phyloP scores from a whole-genome alignment of 2,797 vertebrate genomes.

The Bufotes viridis region DNA sequence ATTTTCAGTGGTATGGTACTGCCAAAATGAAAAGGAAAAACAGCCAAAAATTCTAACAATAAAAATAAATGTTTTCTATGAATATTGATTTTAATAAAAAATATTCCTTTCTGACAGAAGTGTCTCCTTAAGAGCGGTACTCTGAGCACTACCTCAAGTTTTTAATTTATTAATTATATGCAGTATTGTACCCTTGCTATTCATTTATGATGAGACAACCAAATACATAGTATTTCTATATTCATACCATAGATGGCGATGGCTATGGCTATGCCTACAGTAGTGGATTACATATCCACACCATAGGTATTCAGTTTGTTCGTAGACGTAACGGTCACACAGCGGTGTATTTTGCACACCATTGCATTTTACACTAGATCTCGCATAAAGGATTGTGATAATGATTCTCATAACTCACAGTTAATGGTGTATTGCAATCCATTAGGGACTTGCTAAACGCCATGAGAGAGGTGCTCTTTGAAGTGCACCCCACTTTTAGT shows the following conservation, averaged over 20 bases:
- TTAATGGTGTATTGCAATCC: background rate
- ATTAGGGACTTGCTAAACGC: background rate
- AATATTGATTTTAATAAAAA: too few relatives aligned
- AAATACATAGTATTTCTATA: background rate
- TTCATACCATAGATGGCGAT: background rate
- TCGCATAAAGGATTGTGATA: background rate
- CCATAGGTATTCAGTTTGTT: background rate
- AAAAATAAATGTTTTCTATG: too few relatives aligned
- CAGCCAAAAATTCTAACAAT: too few relatives aligned
- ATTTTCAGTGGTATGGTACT: too few relatives aligned
- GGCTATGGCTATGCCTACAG: background rate
- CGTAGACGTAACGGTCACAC: background rate
- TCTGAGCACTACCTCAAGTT: too few relatives aligned
- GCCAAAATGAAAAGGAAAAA: too few relatives aligned
- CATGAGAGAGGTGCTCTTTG: background rate
- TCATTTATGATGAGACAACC: too few relatives aligned
- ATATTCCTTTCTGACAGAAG: too few relatives aligned
- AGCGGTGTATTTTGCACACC: background rate
- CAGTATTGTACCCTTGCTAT: too few relatives aligned
- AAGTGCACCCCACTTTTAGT: background rate
- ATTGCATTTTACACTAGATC: background rate
- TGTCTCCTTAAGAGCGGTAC: too few relatives aligned
- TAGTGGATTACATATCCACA: background rate
- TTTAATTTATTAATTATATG: background rate
- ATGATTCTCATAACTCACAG: slow-evolving; percentile 8